Evolutionary conservation across 2,113 vertebrate species (phyloP).

Genomic region (Macrotus californicus): DNA sequence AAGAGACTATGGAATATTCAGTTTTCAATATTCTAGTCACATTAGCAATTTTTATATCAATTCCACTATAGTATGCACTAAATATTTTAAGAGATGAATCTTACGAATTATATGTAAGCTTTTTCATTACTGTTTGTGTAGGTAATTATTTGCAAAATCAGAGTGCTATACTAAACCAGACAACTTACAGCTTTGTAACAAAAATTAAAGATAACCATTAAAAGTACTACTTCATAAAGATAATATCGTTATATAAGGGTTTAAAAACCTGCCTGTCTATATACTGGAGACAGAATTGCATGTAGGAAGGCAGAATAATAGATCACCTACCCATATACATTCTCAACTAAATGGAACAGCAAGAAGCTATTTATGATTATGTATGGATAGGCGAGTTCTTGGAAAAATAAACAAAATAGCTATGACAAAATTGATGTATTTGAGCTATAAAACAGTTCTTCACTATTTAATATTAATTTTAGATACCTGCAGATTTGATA

Average conservation of each 20-base stretch:
- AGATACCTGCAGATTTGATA: background rate
- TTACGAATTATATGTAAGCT: background rate
- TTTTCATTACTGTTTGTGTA: background rate
- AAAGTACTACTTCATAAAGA: background rate
- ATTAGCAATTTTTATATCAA: background rate
- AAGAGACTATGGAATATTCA: background rate
- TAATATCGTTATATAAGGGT: background rate
- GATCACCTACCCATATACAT: background rate
- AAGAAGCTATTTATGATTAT: background rate
- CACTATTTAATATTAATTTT: constrained; percentile 31
- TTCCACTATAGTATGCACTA: background rate
- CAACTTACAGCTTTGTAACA: background rate
- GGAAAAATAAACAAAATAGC: background rate
- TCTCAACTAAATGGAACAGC: background rate
- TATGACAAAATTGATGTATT: background rate
- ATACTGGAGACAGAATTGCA: background rate
- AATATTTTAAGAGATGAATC: background rate
- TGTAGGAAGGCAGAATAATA: background rate
- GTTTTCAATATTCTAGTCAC: background rate
- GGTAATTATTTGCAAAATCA: constrained; percentile 10
- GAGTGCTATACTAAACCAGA: background rate
- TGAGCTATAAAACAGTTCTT: background rate
- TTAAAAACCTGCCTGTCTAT: background rate
- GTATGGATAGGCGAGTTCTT: background rate
- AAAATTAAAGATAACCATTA: constrained; percentile 21